Evolutionary conservation across 2,888 invertebrate species (phyloP).

Genomic region (Acronicta leporina): DNA sequence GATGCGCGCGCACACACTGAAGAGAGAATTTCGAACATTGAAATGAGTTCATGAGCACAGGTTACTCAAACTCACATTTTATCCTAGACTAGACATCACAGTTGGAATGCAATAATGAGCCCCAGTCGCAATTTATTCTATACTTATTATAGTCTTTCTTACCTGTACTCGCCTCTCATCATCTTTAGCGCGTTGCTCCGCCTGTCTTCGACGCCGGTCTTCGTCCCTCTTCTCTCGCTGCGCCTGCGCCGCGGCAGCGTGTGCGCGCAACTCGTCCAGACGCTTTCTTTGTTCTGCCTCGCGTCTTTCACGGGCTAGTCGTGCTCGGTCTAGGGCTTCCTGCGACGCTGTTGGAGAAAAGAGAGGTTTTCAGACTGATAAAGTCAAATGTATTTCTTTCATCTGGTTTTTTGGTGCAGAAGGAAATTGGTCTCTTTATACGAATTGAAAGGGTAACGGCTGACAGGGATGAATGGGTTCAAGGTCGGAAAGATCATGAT

Average conservation of each 20-base stretch:
- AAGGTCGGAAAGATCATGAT: too few species aligned
- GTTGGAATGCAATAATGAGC: too few species aligned
- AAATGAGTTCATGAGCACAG: too few species aligned
- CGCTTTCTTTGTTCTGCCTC: constrained; percentile 96
- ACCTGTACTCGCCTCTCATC: constrained; percentile 89
- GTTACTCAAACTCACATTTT: too few species aligned
- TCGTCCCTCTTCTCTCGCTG: constrained; percentile 97
- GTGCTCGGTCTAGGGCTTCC: constrained; percentile 90
- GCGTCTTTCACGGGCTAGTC: constrained; percentile 94
- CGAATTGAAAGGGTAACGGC: neutral
- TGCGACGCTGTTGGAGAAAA: constrained; percentile 65
- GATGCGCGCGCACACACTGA: too few species aligned
- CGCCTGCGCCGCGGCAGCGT: constrained; percentile 96
- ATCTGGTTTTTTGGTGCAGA: too few species aligned
- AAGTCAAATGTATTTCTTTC: too few species aligned
- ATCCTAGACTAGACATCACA: too few species aligned
- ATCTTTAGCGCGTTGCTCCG: constrained; percentile 94
- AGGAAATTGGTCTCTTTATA: too few species aligned
- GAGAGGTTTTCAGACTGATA: neutral
- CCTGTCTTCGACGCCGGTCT: constrained; percentile 94
- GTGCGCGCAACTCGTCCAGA: constrained; percentile 96
- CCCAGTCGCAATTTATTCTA: neutral
- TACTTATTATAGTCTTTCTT: constrained; percentile 8
- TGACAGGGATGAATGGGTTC: too few species aligned
- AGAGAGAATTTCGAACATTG: too few species aligned